These are phyloP conservation scores for Dicyrtoma fusca DNA, from an alignment of 2,888 invertebrate genomes.

Conservation along the genomic window DNA sequence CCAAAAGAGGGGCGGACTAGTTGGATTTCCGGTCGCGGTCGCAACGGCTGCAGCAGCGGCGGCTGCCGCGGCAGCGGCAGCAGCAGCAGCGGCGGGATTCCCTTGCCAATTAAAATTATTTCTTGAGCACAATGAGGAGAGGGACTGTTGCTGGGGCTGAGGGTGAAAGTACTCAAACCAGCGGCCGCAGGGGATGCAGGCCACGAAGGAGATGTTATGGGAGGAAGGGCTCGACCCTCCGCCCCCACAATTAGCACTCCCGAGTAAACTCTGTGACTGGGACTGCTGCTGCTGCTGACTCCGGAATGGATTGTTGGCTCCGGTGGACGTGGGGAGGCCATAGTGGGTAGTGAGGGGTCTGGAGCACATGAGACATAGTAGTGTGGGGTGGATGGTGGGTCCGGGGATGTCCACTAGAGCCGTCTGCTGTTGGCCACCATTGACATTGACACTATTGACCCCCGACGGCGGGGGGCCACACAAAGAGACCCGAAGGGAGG, in stretches of 20 bases:
- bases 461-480: conserved; percentile 37
- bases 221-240: neutral
- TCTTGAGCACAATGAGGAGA: conserved; percentile 19
- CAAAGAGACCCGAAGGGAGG: conserved; percentile 24
- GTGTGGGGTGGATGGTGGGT: conserved; percentile 42
- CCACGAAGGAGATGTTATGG: conserved; percentile 46
- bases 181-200: conserved; percentile 54
- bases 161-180: conserved; percentile 52
- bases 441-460: conserved; percentile 12
- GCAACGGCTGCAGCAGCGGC: conserved; percentile 15
- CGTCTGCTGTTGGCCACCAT: conserved; percentile 9
- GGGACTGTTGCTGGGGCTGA: conserved; percentile 15
- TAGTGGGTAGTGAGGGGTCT: conserved; percentile 53
- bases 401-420: conserved; percentile 25
- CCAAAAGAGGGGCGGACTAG: conserved; percentile 45
- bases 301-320: conserved; percentile 1
- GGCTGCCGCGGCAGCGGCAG: neutral
- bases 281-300: conserved; percentile 33
- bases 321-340: conserved; percentile 36
- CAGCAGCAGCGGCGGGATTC: neutral
- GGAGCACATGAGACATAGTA: conserved; percentile 55
- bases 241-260: neutral
- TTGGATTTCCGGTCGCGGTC: conserved; percentile 1
- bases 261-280: conserved; percentile 3
- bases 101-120: conserved; percentile 35